Base-by-base conservation (phyloP, 2,888 invertebrate genomes). In the Fragum whitleyi region DNA sequence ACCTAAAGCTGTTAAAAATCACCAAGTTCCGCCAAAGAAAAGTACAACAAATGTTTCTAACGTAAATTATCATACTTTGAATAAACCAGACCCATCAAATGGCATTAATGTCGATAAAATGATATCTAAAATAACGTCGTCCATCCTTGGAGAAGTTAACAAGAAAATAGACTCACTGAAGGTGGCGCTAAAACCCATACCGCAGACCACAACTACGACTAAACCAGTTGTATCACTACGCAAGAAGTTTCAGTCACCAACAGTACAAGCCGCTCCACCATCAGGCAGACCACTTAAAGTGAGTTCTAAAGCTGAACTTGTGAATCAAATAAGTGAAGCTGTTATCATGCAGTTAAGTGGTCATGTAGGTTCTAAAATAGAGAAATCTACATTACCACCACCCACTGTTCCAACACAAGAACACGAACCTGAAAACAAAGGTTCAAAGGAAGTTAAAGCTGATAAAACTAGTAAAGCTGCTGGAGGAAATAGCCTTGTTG, bases 321-420 rank as follows among this genome's bases (percentile, higher is more conserved):
- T 65, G 1, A 65, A 65, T 2, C 42, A 65, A 23, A 42, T 65
- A 39, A 65, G 65, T 26, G 65, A 65, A 23, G 65, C 65, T 23
- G 65, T 65, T 14, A 65, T 65, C 16, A 65, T 42, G 42, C 39
- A 39, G 23, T 36, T 65, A 14, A 42, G 32, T 19, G 61, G 61
- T 16, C 65, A 39, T 23, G 23, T 42, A 9, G 21, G 23, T 42
- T 26, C 65, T 6, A 57, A 47, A 47, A 9, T 47, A 14, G 47
- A 47, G 16, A 47, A 47, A 47, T 19, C 47, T 9, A 47, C 47
- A n/a, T 9, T 47, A 16, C n/a, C n/a, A n/a, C 47, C 47, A 23
- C 23, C 57, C 9, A 23, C 65, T 6, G 65, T 42, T n/a, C 36
- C 11, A 42, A 39, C 16, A 2, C 39, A 65, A 65, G 65, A 65